Base-by-base conservation (phyloP, 2,113 vertebrate genomes). In the Mobula birostris region DNA sequence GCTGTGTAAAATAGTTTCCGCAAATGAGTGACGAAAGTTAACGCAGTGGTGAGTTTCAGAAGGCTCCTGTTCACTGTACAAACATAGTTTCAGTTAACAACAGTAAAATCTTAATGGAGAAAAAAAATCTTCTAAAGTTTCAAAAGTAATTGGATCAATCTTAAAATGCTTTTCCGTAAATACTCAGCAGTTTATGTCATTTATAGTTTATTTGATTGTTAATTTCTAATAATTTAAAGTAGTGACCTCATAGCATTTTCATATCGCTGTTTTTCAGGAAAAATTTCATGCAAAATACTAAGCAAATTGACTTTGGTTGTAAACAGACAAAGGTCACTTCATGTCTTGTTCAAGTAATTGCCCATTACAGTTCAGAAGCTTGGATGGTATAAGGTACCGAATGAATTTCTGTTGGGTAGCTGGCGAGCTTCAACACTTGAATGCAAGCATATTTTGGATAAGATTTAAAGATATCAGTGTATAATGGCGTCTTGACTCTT, bases 401-500 rank as follows among this genome's bases (percentile, higher is more conserved):
- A 68, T 90, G 66, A 66, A 66, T 90, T 90, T 32, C 63, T 66
- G 29, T 66, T 90, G 61, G 61, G 63, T 66, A 66, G 85, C 7
- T n/a, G 63, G 85, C n/a, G 15, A 17, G 40, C n/a, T 90, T 90
- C 32, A 90, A 32, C 61, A 66, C 85, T 32, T 90, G 61, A 90
- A 66, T 90, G 66, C 14, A n/a, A 63, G 11, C n/a, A 63, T 90
- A 68, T 90, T 90, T 90, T 66, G 27, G 14, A 19, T 68, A 3
- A 12, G 61, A n/a, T 90, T 90, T 90, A 32, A 90, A 90, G 29
- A 90, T 66, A 90, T 21, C 29, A 66, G 29, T n/a, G 61, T 19
- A 66, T 66, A 90, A 90, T 90, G 61, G 85, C 32, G 85, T 66
- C 85, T 66, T 66, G 61, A 90, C 58, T 68, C 85, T 90, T 66